Evolutionary conservation across 2,797 vertebrate species (phyloP).

Genomic region (Peromyscus eremicus): DNA sequence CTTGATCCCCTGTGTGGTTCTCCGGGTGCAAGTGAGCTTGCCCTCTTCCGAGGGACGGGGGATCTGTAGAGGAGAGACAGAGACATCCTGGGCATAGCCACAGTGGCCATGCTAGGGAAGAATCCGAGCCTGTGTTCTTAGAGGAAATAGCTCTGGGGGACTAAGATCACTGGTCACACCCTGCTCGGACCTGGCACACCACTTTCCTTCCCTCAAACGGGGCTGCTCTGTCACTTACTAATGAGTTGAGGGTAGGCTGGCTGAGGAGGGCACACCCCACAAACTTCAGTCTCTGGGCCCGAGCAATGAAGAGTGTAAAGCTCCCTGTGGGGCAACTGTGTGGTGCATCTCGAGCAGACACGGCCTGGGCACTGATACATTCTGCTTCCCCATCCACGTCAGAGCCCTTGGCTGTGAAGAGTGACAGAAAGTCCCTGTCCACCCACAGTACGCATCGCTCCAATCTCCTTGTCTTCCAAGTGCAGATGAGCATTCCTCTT

Average conservation of each 20-base stretch:
- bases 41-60: too few species aligned
- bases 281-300: too few species aligned
- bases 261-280: not conserved
- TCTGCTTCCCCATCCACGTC: not conserved
- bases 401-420: not conserved
- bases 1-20: not conserved
- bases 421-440: not conserved
- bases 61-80: not conserved
- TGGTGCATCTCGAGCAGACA: not conserved
- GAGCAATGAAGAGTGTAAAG: not conserved
- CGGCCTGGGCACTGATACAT: rapidly evolving
- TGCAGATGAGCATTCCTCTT: not conserved
- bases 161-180: not conserved
- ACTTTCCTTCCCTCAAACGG: not conserved
- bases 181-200: not conserved
- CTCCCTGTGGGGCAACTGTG: too few species aligned
- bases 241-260: not conserved
- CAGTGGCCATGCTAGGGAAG: not conserved
- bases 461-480: not conserved
- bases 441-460: rapidly evolving
- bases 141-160: not conserved
- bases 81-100: too few species aligned
- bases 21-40: not conserved
- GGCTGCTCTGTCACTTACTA: not conserved
- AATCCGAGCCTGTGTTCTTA: not conserved